Base-by-base conservation (phyloP, 2,888 invertebrate species). In the Adelognathus sp. region DNA sequence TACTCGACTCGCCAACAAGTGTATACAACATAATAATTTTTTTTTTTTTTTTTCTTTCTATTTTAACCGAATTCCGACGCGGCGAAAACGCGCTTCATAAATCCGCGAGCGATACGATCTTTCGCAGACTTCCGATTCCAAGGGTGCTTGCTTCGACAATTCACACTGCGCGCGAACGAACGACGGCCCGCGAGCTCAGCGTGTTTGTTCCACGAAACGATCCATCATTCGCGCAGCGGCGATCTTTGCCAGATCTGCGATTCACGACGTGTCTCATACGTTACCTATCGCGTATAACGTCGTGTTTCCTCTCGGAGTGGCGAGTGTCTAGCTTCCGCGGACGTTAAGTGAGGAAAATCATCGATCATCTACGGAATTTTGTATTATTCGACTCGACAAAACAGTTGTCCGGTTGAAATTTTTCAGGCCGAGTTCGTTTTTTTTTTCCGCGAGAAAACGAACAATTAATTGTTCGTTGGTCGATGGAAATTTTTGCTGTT, bases 51-150 rank as follows among this genome's bases (percentile, higher is more conserved):
- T 5, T 39, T 39, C 39, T 46, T 46, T n/a, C 18, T 21, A 46
- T 46, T 46, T 27, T 27, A 41, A 60, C 29, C 18, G 29, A 44
- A 31, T 63, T 29, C 44, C 61, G 44, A 27, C 44, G 29, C 54
- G 54, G 31, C 31, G 54, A 16, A 21, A 44, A 44, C 44, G 44
- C 61, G 44, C 77, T 36, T 73, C 67, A 73, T 73, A 73, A 78
- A 78, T 73, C 50, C 77, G 41, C 33, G 3, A 39, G 31, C 24
- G 77, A 78, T 78, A 78, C 46, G 58, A 78, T 78, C 77, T 78
- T 31, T 31, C 39, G 46, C 24, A 56, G 77, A 78, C 77, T 78
- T 78, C 77, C 77, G 77, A 78, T 78, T 78, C 50, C 60, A 27
- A 21, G n/a, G 31, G 24, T 1, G 21, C 21, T 11, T 18, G 44